These are phyloP conservation scores for Strix aluco DNA, from an alignment of 2,113 vertebrate genomes.

Conservation along the genomic window DNA sequence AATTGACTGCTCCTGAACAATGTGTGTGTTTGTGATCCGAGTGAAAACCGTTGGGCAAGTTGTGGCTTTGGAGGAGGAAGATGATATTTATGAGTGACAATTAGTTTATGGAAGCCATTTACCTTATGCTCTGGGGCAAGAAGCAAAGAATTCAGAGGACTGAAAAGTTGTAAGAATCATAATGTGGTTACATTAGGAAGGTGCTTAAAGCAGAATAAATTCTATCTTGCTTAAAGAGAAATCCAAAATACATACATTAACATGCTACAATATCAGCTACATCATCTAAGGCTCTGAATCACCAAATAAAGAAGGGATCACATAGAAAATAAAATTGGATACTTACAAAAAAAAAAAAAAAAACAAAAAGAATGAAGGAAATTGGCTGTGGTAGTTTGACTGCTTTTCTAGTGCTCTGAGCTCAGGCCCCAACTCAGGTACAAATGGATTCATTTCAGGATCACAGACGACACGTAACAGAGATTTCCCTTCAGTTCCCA, in stretches of 20 bases:
- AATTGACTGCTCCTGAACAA: constrained; percentile 73
- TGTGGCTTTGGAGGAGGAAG: constrained; percentile 13
- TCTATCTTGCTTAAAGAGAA: not conserved
- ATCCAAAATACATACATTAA: not conserved
- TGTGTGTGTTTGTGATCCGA: constrained; percentile 69
- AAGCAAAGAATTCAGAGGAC: not conserved
- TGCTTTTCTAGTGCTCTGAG: not conserved
- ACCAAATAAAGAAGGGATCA: not conserved
- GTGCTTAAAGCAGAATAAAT: not conserved
- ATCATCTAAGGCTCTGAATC: not conserved
- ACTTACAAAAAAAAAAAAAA: rapidly evolving
- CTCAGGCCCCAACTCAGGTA: not conserved
- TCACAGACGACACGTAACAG: not conserved
- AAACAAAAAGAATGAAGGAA: not conserved
- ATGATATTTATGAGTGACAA: not conserved
- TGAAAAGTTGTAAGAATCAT: not conserved
- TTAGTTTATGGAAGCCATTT: constrained; percentile 8
- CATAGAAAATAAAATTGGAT: not conserved
- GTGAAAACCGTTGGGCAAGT: constrained; percentile 10
- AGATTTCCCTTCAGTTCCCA: not conserved
- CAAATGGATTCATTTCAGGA: not conserved
- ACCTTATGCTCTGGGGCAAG: not conserved
- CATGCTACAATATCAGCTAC: not conserved
- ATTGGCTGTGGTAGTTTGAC: not conserved
- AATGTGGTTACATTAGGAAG: not conserved